Percentiles rank a stretch among this genome's conserved stretches.
phyloP scores from a whole-genome alignment of 2,888 invertebrate genomes.

The Syritta pipiens region DNA sequence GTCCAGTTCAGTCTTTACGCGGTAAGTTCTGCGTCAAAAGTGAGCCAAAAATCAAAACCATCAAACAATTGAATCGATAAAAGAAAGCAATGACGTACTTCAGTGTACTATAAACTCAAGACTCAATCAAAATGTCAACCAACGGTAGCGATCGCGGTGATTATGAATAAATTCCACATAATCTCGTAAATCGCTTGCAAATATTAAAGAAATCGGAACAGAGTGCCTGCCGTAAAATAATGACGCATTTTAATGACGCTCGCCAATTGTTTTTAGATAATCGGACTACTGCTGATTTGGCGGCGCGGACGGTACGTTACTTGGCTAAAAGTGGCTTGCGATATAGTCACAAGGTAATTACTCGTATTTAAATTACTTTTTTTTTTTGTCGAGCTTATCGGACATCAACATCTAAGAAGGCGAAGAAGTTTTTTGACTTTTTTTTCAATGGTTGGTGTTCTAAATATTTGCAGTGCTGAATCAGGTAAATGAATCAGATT shows the following conservation, averaged over 20 bases:
- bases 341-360: too few species aligned
- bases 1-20: too few species aligned
- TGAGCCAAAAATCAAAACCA: too few species aligned
- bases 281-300: too few species aligned
- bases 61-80: too few species aligned
- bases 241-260: conserved; percentile 16
- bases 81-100: conserved; percentile 34
- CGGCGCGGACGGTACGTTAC: too few species aligned
- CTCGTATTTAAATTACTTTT: too few species aligned
- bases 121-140: conserved; percentile 1
- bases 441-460: background rate
- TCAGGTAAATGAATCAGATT: too few species aligned
- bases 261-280: background rate
- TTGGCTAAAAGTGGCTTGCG: too few species aligned
- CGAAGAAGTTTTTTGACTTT: conserved; percentile 16
- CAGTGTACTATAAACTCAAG: background rate
- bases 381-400: too few species aligned
- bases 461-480: conserved; percentile 14
- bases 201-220: background rate
- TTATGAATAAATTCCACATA: background rate
- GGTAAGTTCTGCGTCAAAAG: too few species aligned
- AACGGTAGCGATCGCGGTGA: conserved; percentile 3
- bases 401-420: too few species aligned
- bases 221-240: background rate
- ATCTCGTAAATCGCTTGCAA: background rate